Percentiles rank a stretch among this genome's conserved stretches.
Evolutionary conservation across 2,888 invertebrate species (phyloP).

Genomic region (Dolichomitus sp.): DNA sequence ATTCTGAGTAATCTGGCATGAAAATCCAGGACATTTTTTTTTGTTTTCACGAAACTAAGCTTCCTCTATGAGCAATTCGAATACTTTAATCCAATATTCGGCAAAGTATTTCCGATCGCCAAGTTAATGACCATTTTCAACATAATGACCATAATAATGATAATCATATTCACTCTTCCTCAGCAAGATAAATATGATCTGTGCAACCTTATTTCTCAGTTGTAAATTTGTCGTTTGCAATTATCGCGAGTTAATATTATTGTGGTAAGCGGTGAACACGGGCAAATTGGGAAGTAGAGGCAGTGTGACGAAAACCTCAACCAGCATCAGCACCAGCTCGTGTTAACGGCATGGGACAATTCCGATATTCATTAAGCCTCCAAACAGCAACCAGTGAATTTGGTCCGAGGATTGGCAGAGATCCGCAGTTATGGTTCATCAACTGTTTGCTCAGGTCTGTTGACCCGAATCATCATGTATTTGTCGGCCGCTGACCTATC

Average conservation of each 20-base stretch:
- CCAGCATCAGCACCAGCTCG: background rate
- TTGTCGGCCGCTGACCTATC: background rate
- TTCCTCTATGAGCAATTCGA: no score
- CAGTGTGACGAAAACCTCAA: background rate
- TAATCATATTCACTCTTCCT: background rate
- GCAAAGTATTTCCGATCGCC: no score
- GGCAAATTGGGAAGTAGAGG: background rate
- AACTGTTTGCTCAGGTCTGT: background rate
- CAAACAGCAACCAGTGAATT: background rate
- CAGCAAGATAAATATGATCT: background rate
- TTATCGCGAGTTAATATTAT: slow-evolving; percentile 18
- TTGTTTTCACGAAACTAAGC: no score
- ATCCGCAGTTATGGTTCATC: slow-evolving; percentile 17
- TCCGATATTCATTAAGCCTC: slow-evolving; percentile 7
- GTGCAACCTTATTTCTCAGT: background rate
- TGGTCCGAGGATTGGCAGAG: background rate
- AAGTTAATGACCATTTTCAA: background rate
- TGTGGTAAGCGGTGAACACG: background rate
- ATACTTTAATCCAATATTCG: no score
- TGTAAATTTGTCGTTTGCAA: background rate
- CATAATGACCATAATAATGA: no score
- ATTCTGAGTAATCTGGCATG: no score
- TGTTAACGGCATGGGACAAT: slow-evolving; percentile 1
- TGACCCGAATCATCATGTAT: slow-evolving; percentile 16
- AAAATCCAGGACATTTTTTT: no score